Evolutionary conservation across 2,888 invertebrate species (phyloP).

Genomic region (Drosophila vallismaia): DNA sequence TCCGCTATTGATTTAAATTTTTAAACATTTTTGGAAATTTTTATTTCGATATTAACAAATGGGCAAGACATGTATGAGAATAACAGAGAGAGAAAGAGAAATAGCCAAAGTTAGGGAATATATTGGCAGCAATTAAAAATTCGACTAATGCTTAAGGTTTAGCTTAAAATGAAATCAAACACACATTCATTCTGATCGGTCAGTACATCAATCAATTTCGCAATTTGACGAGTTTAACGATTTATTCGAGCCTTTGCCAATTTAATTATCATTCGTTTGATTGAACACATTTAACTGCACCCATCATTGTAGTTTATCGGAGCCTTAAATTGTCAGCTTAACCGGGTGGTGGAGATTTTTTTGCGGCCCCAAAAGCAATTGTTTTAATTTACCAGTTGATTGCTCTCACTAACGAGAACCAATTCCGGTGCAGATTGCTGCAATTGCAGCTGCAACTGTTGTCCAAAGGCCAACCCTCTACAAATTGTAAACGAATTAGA

Average conservation of each 20-base stretch:
- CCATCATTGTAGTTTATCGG: conserved; percentile 22
- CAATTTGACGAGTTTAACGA: background rate
- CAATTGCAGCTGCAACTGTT: conserved; percentile 18
- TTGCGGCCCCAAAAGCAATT: conserved; percentile 47
- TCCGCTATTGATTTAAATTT: conserved; percentile 74
- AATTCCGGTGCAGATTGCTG: conserved; percentile 30
- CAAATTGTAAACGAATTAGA: conserved; percentile 36
- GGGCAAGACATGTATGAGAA: conserved; percentile 52
- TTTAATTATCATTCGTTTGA: conserved; percentile 15
- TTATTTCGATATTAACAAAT: conserved; percentile 29
- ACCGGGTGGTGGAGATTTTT: conserved; percentile 8
- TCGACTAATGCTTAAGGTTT: conserved; percentile 38
- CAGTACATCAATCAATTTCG: background rate
- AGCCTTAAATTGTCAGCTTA: conserved; percentile 25
- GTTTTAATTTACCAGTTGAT: conserved; percentile 71
- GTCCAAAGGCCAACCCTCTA: background rate
- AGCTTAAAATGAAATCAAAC: conserved; percentile 45
- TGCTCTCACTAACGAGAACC: conserved; percentile 45
- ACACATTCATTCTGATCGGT: background rate
- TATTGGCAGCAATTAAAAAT: conserved; percentile 11
- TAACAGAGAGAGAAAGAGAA: conserved; percentile 43
- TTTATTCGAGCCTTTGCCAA: background rate
- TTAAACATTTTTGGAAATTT: conserved; percentile 13
- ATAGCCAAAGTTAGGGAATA: conserved; percentile 58
- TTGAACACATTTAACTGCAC: conserved; percentile 12